A percentile compares a stretch with the other conserved stretches of the same genome.
These are phyloP conservation scores for Ormyrus nitidulus DNA, from an alignment of 2,888 invertebrate genomes.

Conservation along the genomic window DNA sequence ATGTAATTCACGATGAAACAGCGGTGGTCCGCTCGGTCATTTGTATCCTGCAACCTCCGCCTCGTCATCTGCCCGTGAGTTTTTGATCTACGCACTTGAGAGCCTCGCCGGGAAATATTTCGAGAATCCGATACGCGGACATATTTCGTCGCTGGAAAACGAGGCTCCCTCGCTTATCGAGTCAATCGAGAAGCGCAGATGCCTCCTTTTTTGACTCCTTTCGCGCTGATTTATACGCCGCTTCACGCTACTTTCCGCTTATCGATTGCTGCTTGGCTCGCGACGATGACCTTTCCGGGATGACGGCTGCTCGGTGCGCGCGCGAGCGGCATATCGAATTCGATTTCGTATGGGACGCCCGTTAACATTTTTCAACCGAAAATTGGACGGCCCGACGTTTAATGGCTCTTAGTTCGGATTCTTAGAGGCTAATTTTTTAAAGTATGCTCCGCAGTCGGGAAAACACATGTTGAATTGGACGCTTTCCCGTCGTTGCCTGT, in stretches of 20 bases:
- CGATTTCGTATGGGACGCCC: slow-evolving; percentile 12
- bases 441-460: neutral
- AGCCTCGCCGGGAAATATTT: slow-evolving; percentile 37
- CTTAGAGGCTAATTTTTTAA: slow-evolving; percentile 27
- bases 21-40: slow-evolving; percentile 61
- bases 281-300: slow-evolving; percentile 37
- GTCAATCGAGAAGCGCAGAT: slow-evolving; percentile 30
- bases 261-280: neutral
- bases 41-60: slow-evolving; percentile 16
- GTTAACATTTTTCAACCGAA: slow-evolving; percentile 47
- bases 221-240: slow-evolving; percentile 38
- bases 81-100: neutral
- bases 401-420: neutral
- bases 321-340: slow-evolving; percentile 38
- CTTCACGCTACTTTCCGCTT: slow-evolving; percentile 15
- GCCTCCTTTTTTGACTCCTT: slow-evolving; percentile 15
- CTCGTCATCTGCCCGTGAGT: neutral
- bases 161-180: neutral
- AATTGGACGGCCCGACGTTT: neutral
- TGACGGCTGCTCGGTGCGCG: neutral
- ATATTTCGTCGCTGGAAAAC: neutral
- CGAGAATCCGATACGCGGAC: slow-evolving; percentile 46
- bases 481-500: neutral
- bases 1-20: slow-evolving; percentile 63
- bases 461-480: neutral